phyloP scores from a whole-genome alignment of 2,113 vertebrate species.

The Microcebus murinus region DNA sequence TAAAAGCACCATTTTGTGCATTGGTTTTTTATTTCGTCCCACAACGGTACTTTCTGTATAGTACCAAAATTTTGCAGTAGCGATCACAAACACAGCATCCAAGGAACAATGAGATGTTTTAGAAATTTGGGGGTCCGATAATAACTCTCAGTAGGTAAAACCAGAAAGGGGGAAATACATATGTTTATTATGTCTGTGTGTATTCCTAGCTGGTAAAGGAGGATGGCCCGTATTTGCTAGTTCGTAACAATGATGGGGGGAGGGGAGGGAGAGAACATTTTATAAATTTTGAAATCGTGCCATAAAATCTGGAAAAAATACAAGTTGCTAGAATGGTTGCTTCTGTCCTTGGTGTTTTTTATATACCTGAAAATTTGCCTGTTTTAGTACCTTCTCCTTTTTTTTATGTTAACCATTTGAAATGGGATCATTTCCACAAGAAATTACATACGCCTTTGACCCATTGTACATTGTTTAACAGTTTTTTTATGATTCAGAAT shows the following conservation, averaged over 20 bases:
- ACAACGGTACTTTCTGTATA: background rate
- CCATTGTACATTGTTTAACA: background rate
- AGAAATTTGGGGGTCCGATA: background rate
- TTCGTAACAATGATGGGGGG: background rate
- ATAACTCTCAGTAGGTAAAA: constrained; percentile 46
- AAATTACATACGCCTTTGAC: background rate
- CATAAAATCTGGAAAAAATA: constrained; percentile 4
- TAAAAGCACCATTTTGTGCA: constrained; percentile 45
- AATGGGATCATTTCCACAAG: background rate
- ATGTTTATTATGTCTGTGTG: background rate
- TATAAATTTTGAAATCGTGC: constrained; percentile 8
- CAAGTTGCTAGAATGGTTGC: background rate
- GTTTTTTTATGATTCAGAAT: constrained; percentile 23
- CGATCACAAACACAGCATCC: background rate
- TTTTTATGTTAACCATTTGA: background rate
- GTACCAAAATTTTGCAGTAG: background rate
- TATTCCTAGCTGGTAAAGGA: background rate
- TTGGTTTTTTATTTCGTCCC: constrained; percentile 17
- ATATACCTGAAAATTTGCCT: background rate
- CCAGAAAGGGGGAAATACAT: background rate
- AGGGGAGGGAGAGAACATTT: background rate
- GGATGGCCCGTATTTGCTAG: background rate
- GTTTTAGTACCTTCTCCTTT: background rate
- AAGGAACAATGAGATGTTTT: constrained; percentile 18
- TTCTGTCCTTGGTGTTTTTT: background rate